phyloP scores from a whole-genome alignment of 92 coral and sea anemone genomes.

The Epizoanthus stellaris region DNA sequence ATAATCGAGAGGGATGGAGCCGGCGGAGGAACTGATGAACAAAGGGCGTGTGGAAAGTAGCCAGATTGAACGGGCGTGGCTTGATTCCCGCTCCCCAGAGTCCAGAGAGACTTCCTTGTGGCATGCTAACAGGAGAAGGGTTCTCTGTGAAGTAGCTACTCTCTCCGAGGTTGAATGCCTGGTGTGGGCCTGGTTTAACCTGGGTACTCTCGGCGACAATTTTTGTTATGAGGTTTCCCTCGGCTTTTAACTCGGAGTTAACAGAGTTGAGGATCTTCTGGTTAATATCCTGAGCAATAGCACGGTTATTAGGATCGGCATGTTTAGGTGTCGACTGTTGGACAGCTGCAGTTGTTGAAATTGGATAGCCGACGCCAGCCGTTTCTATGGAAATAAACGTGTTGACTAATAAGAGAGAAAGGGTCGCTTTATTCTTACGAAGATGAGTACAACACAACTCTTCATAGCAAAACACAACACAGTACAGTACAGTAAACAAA shows the following conservation, averaged over 20 bases:
- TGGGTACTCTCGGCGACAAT: conserved; percentile 27
- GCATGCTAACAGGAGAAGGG: conserved; percentile 20
- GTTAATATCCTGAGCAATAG: conserved; percentile 1
- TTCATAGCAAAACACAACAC: neutral
- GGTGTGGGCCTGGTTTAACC: conserved; percentile 26
- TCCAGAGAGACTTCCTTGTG: neutral
- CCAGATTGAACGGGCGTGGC: conserved; percentile 7
- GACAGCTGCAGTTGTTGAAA: neutral
- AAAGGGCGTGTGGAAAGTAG: conserved; percentile 15
- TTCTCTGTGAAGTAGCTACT: conserved; percentile 29
- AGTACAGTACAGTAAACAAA: neutral
- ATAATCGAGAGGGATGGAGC: neutral
- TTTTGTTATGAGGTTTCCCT: conserved; percentile 29
- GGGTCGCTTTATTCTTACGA: no score
- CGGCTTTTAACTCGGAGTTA: conserved; percentile 40
- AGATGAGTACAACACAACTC: neutral
- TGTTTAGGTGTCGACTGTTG: neutral
- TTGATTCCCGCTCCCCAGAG: conserved; percentile 4
- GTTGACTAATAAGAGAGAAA: no score
- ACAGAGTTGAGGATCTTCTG: conserved; percentile 21
- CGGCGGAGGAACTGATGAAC: conserved; percentile 32
- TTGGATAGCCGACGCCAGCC: conserved; percentile 6
- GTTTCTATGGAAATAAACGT: neutral
- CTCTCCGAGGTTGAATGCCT: conserved; percentile 28
- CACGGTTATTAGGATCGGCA: neutral